A percentile compares a stretch with the other conserved stretches of the same genome.
These are phyloP conservation scores for Carassius auratus DNA, from an alignment of 2,113 vertebrate genomes.

Conservation along the genomic window DNA sequence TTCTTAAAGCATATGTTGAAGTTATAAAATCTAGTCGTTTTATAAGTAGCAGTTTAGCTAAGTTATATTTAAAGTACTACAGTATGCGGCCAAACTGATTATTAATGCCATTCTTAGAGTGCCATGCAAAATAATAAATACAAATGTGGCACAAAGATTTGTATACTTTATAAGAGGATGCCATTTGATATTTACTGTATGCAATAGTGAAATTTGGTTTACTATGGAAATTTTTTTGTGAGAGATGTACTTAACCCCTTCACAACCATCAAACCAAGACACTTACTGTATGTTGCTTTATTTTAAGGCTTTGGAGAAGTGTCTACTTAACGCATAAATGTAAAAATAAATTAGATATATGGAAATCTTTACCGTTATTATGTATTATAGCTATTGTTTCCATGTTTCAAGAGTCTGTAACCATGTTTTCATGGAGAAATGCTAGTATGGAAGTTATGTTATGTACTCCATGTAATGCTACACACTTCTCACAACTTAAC, in stretches of 20 bases:
- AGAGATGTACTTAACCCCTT: not conserved
- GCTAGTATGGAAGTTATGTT: slow-evolving; percentile 34
- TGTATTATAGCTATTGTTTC: not conserved
- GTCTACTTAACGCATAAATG: not conserved
- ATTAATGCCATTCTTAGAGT: not conserved
- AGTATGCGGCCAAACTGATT: not conserved
- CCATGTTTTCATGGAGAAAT: not conserved
- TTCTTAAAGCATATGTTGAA: too few species aligned
- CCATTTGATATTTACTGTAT: not conserved
- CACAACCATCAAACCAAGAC: not conserved
- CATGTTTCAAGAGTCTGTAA: not conserved
- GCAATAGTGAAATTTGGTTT: not conserved
- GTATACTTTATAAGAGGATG: too few species aligned
- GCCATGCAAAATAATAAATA: not conserved
- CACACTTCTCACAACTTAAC: slow-evolving; percentile 49
- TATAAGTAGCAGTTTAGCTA: not conserved
- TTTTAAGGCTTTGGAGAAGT: not conserved
- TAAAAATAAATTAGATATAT: not conserved
- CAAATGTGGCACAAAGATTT: not conserved
- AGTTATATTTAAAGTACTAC: too few species aligned
- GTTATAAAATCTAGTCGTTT: too few species aligned
- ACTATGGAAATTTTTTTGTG: not conserved
- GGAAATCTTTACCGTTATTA: not conserved
- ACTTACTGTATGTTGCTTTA: not conserved
- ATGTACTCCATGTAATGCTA: slow-evolving; percentile 26